Evolutionary conservation across 2,113 vertebrate species (phyloP).

Genomic region (Noctilio leporinus): DNA sequence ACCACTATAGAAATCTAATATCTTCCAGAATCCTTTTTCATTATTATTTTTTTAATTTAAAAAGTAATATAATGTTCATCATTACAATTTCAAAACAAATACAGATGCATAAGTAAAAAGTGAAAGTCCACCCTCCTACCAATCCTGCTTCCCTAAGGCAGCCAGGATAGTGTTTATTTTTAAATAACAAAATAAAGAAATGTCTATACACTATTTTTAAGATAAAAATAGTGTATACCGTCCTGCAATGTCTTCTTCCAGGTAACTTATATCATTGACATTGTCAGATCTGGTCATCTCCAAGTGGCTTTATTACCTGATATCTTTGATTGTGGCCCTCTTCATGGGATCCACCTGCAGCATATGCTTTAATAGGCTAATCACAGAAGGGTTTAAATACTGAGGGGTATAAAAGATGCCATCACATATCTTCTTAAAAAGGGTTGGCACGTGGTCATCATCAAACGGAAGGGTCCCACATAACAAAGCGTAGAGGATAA

Average conservation of each 20-base stretch:
- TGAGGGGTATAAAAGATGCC: slow-evolving; percentile 98
- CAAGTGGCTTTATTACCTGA: slow-evolving; percentile 83
- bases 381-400: slow-evolving; percentile 92
- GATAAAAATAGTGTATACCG: background rate
- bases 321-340: slow-evolving; percentile 96
- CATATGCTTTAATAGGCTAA: slow-evolving; percentile 96
- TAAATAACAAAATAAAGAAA: background rate
- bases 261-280: background rate
- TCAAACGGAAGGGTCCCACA: slow-evolving; percentile 98
- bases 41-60: background rate
- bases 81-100: slow-evolving; percentile 17
- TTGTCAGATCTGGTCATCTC: background rate
- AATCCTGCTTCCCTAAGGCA: background rate
- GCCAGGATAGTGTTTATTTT: background rate
- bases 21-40: background rate
- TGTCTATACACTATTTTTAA: background rate
- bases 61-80: background rate
- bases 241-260: background rate
- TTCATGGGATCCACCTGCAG: slow-evolving; percentile 99
- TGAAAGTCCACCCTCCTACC: background rate
- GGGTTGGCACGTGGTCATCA: slow-evolving; percentile 98
- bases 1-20: slow-evolving; percentile 7
- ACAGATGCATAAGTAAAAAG: background rate
- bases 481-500: slow-evolving; percentile 96
- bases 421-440: slow-evolving; percentile 99